phyloP scores from a whole-genome alignment of 2,113 vertebrate species.

The Lasiurus cinereus region DNA sequence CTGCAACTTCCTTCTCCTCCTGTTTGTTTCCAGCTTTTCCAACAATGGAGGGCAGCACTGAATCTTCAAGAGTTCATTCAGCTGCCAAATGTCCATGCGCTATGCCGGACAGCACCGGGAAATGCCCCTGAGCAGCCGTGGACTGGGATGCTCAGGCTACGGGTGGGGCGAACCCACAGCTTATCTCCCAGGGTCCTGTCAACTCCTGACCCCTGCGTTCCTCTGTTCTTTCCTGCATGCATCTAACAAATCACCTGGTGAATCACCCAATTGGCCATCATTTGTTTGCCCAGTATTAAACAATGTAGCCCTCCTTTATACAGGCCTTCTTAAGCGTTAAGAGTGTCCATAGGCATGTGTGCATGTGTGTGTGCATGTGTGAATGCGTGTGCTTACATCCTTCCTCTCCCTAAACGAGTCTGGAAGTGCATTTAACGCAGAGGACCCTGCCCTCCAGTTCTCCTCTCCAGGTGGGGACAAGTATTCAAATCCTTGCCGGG shows the following conservation, averaged over 20 bases:
- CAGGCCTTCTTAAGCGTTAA: neutral
- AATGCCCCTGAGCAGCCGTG: accelerated
- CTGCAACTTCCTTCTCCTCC: neutral
- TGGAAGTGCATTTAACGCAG: neutral
- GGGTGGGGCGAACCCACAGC: neutral
- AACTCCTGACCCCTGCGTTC: neutral
- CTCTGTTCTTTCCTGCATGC: neutral
- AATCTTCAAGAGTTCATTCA: neutral
- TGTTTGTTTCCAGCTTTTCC: neutral
- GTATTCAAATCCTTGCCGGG: neutral
- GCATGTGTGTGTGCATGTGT: accelerated
- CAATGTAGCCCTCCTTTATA: neutral
- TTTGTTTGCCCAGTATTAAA: conserved; percentile 17
- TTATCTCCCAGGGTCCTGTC: neutral
- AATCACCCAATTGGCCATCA: neutral
- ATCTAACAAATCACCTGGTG: neutral
- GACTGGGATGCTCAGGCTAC: neutral
- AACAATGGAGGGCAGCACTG: neutral
- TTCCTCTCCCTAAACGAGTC: neutral
- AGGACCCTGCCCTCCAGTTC: neutral
- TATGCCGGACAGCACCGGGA: neutral
- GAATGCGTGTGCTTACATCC: neutral
- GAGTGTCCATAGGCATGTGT: neutral
- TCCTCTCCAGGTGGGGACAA: neutral
- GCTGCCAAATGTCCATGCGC: neutral